Evolutionary conservation across 2,797 vertebrate species (phyloP), one percentile per base, ranked within the genome.

Genomic region (Oreonectes daqikongensis): DNA sequence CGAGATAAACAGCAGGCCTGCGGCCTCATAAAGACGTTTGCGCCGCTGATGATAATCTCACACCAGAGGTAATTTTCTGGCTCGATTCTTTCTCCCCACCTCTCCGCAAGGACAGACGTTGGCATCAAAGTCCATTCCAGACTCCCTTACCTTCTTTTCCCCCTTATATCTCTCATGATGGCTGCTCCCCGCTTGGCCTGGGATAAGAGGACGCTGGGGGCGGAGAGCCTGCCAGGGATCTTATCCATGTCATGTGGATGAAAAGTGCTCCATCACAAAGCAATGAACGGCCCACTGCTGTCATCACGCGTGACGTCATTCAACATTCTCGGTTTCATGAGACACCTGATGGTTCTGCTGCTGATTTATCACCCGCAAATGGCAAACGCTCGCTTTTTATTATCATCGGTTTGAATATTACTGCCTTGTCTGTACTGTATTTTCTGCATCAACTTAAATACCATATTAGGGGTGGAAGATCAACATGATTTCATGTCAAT

Each of bases 201-300:
- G 70, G 90, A 92, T 91, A 81, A 91, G 87, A 92, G 86, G 64
- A 79, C 75, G 82, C 73, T 72, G 6, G 40, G 79, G 75, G 46
- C 76, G 81, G 81, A 84, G 48, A 40, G 67, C 50, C 80, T 86
- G 84, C 86, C 88, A 86, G 72, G 70, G 83, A 89, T 86, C 85
- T 90, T 90, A 91, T 92, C 90, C 78, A 66, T 85, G 89, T 89
- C 84, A 86, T 89, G 86, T 83, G 83, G 85, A 91, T 88, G 81
- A 87, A 89, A 87, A 86, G 84, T 78, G 52, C 76, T 73, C 68
- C 82, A 76, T 79, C 78, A 66, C 70, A 68, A 63, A 24, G 66
- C 77, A 81, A 40, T 53, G 66, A 66, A 72, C 68, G 66, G 78
- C 64, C 17, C 50, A 55, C 42, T 63, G 64, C 78, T 78, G 75